These are phyloP conservation scores for Platichthys stellatus DNA, from an alignment of 2,113 vertebrate species.

Conservation along the genomic window DNA sequence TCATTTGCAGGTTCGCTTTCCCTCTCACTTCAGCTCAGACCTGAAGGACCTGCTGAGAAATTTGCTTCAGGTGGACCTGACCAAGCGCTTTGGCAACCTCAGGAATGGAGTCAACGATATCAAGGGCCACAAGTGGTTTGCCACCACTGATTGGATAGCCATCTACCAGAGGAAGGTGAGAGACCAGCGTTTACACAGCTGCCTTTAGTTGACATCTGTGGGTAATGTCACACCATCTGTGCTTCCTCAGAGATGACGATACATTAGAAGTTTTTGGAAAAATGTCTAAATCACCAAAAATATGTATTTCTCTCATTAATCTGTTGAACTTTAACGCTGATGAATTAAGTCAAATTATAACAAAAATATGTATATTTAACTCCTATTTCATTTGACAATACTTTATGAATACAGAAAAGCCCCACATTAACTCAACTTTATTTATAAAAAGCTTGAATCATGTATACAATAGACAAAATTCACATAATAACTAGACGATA, in stretches of 20 bases:
- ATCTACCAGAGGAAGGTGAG: conserved; percentile 94
- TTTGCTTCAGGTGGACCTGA: conserved; percentile 94
- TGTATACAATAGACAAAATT: too few species aligned
- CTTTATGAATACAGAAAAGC: neutral
- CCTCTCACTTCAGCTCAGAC: conserved; percentile 95
- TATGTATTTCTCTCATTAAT: neutral
- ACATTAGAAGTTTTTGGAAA: neutral
- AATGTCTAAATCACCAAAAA: neutral
- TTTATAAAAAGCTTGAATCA: too few species aligned
- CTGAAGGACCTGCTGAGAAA: conserved; percentile 93
- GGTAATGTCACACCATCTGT: conserved; percentile 19
- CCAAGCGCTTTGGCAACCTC: conserved; percentile 94
- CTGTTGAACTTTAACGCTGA: neutral
- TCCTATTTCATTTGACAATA: neutral
- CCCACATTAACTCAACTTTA: neutral
- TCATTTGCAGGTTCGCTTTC: conserved; percentile 87
- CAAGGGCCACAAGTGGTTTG: conserved; percentile 95
- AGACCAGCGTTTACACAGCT: neutral
- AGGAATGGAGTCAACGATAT: conserved; percentile 95
- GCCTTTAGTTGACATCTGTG: conserved; percentile 8
- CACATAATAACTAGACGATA: too few species aligned
- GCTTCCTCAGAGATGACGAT: conserved; percentile 16
- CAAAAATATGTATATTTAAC: too few species aligned
- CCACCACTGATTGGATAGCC: conserved; percentile 94
- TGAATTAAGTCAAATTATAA: too few species aligned